Evolutionary conservation across 2,888 invertebrate genomes (phyloP), one percentile per base, ranked within the genome.

Genomic region (Podotricha telesiphe): DNA sequence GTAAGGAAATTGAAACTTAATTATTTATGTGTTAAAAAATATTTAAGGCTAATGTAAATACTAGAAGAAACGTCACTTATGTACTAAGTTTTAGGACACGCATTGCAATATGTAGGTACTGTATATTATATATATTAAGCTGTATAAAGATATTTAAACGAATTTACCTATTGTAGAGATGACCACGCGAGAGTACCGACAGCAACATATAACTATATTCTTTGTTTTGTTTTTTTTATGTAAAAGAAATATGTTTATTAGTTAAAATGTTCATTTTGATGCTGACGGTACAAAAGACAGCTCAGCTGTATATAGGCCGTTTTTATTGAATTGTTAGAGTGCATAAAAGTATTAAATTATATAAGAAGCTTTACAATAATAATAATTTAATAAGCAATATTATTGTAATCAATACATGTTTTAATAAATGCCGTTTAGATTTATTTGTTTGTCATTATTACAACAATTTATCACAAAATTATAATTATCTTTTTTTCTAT

Each of bases 141-240:
- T 91, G 91, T 91, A 91, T 82, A 92, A 89, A 92, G 83, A 87
- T 91, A 89, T 88, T 90, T 91, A 89, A 91, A 91, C 91, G 91
- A 91, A 91, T 91, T 91, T 91, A 90, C 88, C 75, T 76, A 81
- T 75, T 78, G 76, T 87, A 84, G 82, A 79, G 80, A 76, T 50
- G 55, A 83, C 83, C 83, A 85, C 84, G 84, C 81, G 73, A 70
- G 50, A 68, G 68, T 70, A 66, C 58, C 8, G 64, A 68, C 66
- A 56, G 67, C 67, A 56, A 50, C n/a, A 56, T 28, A 51, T 28
- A 7, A 58, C n/a, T 17, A n/a, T 48, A 53, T 53, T 20, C 19
- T 37, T 20, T 34, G 28, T 34, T 56, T 37, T 37, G 5, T 1
- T 42, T 66, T 50, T 58, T n/a, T 51, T 19, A 51, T 66, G 34